Evolutionary conservation across 2,888 invertebrate genomes (phyloP).

Genomic region (Latrodectus hesperus): DNA sequence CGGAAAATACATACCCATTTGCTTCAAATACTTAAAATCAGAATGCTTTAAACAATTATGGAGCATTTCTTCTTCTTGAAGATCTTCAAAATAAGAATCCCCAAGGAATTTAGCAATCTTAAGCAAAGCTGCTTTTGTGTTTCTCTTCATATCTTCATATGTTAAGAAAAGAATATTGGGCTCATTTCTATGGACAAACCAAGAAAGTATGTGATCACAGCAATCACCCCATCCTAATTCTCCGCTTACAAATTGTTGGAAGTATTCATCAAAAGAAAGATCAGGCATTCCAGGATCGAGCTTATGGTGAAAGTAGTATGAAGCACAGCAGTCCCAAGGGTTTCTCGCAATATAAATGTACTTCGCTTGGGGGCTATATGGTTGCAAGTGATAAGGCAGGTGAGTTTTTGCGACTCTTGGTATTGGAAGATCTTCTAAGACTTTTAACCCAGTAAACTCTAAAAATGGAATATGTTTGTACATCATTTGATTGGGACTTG

Average conservation of each 20-base stretch:
- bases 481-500: slow-evolving; percentile 61
- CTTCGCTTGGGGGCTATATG: slow-evolving; percentile 59
- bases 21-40: slow-evolving; percentile 67
- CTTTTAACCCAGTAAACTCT: slow-evolving; percentile 38
- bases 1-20: slow-evolving; percentile 38
- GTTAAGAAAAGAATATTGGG: slow-evolving; percentile 74
- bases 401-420: slow-evolving; percentile 67
- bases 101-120: slow-evolving; percentile 71
- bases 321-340: slow-evolving; percentile 76
- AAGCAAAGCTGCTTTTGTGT: slow-evolving; percentile 67
- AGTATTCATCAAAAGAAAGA: slow-evolving; percentile 73
- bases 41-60: slow-evolving; percentile 58
- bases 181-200: slow-evolving; percentile 70
- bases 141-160: slow-evolving; percentile 75
- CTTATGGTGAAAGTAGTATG: slow-evolving; percentile 74
- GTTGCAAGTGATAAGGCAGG: slow-evolving; percentile 54
- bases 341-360: slow-evolving; percentile 76
- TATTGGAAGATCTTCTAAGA: slow-evolving; percentile 26
- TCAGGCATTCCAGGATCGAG: slow-evolving; percentile 11
- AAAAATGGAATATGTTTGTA: slow-evolving; percentile 61
- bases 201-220: slow-evolving; percentile 69
- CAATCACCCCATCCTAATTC: slow-evolving; percentile 72
- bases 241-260: slow-evolving; percentile 74
- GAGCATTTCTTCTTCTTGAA: slow-evolving; percentile 48
- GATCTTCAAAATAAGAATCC: slow-evolving; percentile 32